These are phyloP conservation scores for Menidia menidia DNA, from an alignment of 2,797 vertebrate genomes.

Conservation along the genomic window DNA sequence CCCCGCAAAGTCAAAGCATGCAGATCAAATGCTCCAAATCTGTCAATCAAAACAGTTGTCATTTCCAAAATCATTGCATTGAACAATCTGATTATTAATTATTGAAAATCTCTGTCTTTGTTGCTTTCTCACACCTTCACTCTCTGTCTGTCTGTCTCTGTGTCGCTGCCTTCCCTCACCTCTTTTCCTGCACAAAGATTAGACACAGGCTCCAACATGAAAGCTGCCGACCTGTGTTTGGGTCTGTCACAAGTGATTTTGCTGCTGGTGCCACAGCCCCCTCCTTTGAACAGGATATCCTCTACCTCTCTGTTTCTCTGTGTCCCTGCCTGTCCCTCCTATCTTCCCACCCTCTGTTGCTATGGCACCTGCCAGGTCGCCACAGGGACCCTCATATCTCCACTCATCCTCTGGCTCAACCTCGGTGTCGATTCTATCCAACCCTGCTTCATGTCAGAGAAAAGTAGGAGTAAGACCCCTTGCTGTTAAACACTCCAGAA, in stretches of 20 bases:
- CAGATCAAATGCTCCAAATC: constrained; percentile 81
- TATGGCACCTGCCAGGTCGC: constrained; percentile 79
- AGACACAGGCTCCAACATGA: constrained; percentile 75
- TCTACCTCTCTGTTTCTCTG: constrained; percentile 43
- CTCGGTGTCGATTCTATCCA: constrained; percentile 76
- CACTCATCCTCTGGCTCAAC: constrained; percentile 77
- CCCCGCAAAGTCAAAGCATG: constrained; percentile 48
- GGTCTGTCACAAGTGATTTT: constrained; percentile 76
- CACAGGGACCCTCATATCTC: constrained; percentile 78
- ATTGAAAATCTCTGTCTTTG: constrained; percentile 78
- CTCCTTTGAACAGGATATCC: constrained; percentile 64
- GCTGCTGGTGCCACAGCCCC: constrained; percentile 52
- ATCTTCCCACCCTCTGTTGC: constrained; percentile 75
- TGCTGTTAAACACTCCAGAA: constrained; percentile 77
- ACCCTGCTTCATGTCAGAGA: constrained; percentile 73
- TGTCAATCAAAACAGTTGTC: constrained; percentile 81
- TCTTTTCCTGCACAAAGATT: constrained; percentile 72
- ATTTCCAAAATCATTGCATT: constrained; percentile 60
- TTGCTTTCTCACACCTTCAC: constrained; percentile 67
- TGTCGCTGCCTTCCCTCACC: constrained; percentile 51
- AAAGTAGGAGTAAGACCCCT: constrained; percentile 77
- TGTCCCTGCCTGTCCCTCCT: constrained; percentile 57
- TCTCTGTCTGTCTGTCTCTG: constrained; percentile 52
- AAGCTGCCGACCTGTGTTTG: constrained; percentile 79
- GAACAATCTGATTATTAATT: constrained; percentile 80